A percentile compares a stretch with the other conserved stretches of the same genome.
Evolutionary conservation across 2,797 vertebrate species (phyloP).

Genomic region (Sus cebifrons): DNA sequence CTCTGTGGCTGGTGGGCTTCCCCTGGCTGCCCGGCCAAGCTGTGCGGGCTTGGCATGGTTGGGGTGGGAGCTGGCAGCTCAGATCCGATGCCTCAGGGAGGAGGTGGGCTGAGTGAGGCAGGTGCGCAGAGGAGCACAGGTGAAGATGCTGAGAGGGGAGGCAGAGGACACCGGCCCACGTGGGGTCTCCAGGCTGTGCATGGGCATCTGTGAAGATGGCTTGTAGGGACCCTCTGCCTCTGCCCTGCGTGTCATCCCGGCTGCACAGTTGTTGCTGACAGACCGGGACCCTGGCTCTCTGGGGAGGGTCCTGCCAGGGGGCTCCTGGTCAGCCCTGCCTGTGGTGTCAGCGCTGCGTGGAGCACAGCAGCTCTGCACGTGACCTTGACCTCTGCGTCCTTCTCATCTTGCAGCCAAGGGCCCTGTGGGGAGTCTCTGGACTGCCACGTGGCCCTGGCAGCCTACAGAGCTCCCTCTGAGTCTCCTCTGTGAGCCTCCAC

Average conservation of each 20-base stretch:
- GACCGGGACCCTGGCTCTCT: not conserved
- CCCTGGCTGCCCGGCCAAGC: fast-evolving
- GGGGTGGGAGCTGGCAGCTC: not conserved
- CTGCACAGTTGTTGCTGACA: not conserved
- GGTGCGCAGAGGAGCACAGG: not conserved
- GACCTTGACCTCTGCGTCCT: not conserved
- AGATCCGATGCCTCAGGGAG: not conserved
- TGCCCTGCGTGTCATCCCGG: not conserved
- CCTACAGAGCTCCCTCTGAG: not conserved
- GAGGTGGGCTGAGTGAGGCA: no score
- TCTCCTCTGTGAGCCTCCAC: not conserved
- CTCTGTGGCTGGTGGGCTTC: fast-evolving
- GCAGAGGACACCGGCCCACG: not conserved
- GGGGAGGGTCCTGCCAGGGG: not conserved
- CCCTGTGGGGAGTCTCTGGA: not conserved
- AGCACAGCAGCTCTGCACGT: not conserved
- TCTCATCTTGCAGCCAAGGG: not conserved
- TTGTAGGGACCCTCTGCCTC: not conserved
- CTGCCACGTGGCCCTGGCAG: not conserved
- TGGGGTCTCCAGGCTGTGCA: not conserved
- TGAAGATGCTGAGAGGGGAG: not conserved
- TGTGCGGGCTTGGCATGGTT: not conserved
- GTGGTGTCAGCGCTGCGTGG: not conserved
- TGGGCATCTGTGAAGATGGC: not conserved
- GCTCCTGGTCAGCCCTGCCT: not conserved